A percentile compares a stretch with the other conserved stretches of the same genome.
phyloP scores from a whole-genome alignment of 2,113 vertebrate genomes.

The Tiliqua scincoides region DNA sequence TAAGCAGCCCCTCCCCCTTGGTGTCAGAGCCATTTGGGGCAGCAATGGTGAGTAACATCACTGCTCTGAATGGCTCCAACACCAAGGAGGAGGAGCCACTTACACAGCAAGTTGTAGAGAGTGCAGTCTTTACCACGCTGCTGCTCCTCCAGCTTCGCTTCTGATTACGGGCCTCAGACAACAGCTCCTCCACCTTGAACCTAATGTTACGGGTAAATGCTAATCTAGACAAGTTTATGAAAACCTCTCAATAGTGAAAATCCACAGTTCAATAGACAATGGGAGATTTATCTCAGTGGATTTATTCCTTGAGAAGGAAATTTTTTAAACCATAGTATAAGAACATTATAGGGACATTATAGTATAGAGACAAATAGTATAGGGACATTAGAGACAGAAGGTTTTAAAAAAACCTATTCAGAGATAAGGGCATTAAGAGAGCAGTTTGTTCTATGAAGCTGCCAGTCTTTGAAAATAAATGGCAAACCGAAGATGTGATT shows the following conservation, averaged over 20 bases:
- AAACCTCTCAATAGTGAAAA: background rate
- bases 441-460: background rate
- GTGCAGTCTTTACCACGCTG: no score
- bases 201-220: background rate
- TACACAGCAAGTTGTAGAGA: no score
- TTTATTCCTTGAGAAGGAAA: background rate
- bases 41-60: no score
- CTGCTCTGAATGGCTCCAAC: no score
- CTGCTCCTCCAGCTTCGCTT: no score
- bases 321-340: background rate
- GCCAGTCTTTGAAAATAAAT: background rate
- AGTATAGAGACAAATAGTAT: background rate
- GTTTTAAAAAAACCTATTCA: background rate
- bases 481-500: background rate
- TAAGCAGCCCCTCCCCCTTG: no score
- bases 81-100: no score
- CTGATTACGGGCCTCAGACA: no score
- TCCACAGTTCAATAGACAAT: background rate
- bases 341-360: no score
- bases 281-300: no score
- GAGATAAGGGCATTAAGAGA: background rate
- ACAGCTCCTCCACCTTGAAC: no score
- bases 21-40: no score
- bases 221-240: background rate
- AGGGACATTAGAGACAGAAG: background rate